Percentiles rank a stretch among this genome's conserved stretches.
Conservation (phyloP, 1,140 invertebrate genomes). For the Drosophila tani region DNA sequence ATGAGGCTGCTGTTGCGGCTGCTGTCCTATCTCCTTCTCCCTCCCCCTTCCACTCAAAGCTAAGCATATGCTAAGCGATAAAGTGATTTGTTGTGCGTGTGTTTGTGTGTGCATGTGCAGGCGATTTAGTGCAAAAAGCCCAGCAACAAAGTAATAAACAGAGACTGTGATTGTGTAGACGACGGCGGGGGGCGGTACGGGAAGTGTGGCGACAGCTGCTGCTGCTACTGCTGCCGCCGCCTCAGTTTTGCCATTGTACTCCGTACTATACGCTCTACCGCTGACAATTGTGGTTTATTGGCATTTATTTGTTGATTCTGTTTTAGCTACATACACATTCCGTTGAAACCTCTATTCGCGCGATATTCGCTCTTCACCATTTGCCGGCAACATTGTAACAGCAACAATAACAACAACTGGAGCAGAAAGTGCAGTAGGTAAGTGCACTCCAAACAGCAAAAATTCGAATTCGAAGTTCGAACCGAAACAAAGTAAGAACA, state of each 20-base stretch:
- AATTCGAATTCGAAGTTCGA: constrained; percentile 7
- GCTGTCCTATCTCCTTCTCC: not conserved
- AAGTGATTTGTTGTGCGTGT: constrained; percentile 26
- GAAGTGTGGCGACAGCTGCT: constrained; percentile 26
- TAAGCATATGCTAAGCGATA: constrained; percentile 29
- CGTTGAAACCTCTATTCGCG: constrained; percentile 24
- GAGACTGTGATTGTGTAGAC: constrained; percentile 38
- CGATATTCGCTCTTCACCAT: constrained; percentile 24
- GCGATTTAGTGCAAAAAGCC: constrained; percentile 31
- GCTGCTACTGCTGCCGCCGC: constrained; percentile 24
- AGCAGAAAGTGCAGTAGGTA: constrained; percentile 39
- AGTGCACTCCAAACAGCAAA: not conserved
- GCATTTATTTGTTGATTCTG: constrained; percentile 48
- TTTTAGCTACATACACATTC: constrained; percentile 72
- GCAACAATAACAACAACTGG: constrained; percentile 36
- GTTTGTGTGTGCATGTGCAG: constrained; percentile 29
- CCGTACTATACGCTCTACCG: constrained; percentile 9
- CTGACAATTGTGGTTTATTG: constrained; percentile 24
- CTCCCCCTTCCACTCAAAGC: constrained; percentile 6
- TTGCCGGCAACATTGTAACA: constrained; percentile 46
- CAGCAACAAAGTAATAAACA: constrained; percentile 47
- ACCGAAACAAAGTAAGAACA: constrained; percentile 1
- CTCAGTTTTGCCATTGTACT: constrained; percentile 21
- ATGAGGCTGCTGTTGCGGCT: constrained; percentile 11
- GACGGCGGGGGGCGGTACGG: not conserved